These are phyloP conservation scores for Drosophila prostipennis DNA, from an alignment of 2,888 invertebrate genomes.

Conservation along the genomic window DNA sequence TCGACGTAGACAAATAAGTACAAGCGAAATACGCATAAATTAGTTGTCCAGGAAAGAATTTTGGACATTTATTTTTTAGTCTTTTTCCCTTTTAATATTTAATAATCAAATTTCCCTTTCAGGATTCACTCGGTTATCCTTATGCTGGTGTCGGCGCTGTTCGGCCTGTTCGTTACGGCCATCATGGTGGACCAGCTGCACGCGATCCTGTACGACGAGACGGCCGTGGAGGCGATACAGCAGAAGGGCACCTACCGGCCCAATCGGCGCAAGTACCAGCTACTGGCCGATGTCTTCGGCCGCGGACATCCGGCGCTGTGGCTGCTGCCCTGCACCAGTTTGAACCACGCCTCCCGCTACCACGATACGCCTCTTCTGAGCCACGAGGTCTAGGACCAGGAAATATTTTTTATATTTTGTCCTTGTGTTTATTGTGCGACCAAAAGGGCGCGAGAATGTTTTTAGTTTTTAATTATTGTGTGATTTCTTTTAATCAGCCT, in stretches of 20 bases:
- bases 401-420: slow-evolving; percentile 29
- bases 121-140: slow-evolving; percentile 93
- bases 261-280: slow-evolving; percentile 87
- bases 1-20: too few species aligned
- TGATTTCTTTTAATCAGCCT: slow-evolving; percentile 31
- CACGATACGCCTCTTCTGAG: slow-evolving; percentile 83
- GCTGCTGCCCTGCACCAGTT: slow-evolving; percentile 89
- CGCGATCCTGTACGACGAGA: slow-evolving; percentile 93
- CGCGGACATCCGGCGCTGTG: slow-evolving; percentile 89
- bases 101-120: slow-evolving; percentile 40
- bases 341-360: slow-evolving; percentile 83
- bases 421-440: slow-evolving; percentile 36
- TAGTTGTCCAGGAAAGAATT: too few species aligned
- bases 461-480: slow-evolving; percentile 38
- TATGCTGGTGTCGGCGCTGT: slow-evolving; percentile 91
- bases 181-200: slow-evolving; percentile 94
- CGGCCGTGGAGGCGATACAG: slow-evolving; percentile 91
- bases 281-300: slow-evolving; percentile 92
- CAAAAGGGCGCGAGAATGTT: slow-evolving; percentile 18
- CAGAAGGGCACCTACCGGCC: slow-evolving; percentile 88
- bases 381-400: slow-evolving; percentile 81
- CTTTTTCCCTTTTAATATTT: too few species aligned
- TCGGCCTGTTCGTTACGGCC: slow-evolving; percentile 94
- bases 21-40: too few species aligned
- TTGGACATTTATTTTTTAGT: too few species aligned